Base-by-base conservation (phyloP, 2,888 invertebrate species). In the Pristionchus japonicus region DNA sequence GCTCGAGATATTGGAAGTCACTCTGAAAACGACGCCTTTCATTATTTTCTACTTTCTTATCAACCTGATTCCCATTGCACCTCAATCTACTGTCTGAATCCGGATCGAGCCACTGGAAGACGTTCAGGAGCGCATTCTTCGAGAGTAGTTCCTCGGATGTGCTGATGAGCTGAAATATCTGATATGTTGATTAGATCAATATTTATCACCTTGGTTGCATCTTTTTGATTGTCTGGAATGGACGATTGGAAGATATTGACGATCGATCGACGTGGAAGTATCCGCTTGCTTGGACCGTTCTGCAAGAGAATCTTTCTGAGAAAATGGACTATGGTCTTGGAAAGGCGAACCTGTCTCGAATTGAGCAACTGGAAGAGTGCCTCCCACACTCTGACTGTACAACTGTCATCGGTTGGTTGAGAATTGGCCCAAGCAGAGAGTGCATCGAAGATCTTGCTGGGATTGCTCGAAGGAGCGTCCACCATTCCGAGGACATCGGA, bases 161-260 rank as follows among this genome's bases (percentile, higher is more conserved):
- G 15, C 13, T 64, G 11, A 64, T 15, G 31, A 27, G 37, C 64
- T 85, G 34, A 2, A 64, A n/a, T n/a, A 20, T 20, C 27, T 6
- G 6, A 6, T 1, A 70, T 37, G 37, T 70, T 11, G 37, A 34
- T 49, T 34, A 34, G 3, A 52, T 57, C 15, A 64, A n/a, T n/a
- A 20, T 20, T 64, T 6, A 17, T 20, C 4, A 70, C 70, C 70
- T 70, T 11, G 37, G 9, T 49, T 34, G 57, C 20, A 52, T 57
- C 83, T 31, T 23, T 13, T 11, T n/a, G 7, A 15, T 85, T n/a
- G 27, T 85, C 61, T 1, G 64, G 85, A 4, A 85, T 7, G n/a
- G 37, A 40, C 1, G 64, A 57, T 27, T 85, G 57, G 64, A 64
- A 85, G 85, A 85, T 43, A n/a, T 85, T 85, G 85, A 85, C 34